phyloP scores from a whole-genome alignment of 2,797 vertebrate species.

The Pristis pectinata region DNA sequence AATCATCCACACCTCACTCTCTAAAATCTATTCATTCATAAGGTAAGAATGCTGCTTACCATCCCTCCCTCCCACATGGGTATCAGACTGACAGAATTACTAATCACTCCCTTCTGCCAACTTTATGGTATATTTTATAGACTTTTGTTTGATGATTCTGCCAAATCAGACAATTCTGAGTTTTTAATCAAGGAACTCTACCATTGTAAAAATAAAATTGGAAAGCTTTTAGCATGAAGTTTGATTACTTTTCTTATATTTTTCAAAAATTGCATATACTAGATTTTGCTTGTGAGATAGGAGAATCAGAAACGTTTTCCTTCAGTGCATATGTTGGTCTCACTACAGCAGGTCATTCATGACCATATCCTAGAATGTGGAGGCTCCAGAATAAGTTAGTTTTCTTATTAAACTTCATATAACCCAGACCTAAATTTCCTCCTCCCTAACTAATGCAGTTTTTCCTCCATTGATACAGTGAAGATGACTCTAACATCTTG shows the following conservation, averaged over 20 bases:
- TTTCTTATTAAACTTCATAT: constrained; percentile 27
- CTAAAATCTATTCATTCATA: too few species aligned
- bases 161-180: constrained; percentile 8
- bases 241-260: neutral
- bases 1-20: neutral
- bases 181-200: neutral
- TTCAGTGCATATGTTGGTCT: neutral
- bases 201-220: neutral
- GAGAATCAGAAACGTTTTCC: neutral
- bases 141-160: constrained; percentile 2
- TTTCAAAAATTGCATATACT: neutral
- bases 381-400: constrained; percentile 7
- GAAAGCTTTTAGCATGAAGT: neutral
- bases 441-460: neutral
- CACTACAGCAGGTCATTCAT: neutral
- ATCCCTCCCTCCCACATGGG: neutral
- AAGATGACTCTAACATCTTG: neutral
- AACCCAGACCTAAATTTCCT: neutral
- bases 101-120: neutral
- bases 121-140: neutral
- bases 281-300: neutral
- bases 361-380: neutral
- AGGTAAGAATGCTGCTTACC: neutral
- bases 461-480: neutral
- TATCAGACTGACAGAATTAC: neutral